These are phyloP conservation scores for Pristionchus japonicus DNA, from an alignment of 2,888 invertebrate species.

Conservation along the genomic window DNA sequence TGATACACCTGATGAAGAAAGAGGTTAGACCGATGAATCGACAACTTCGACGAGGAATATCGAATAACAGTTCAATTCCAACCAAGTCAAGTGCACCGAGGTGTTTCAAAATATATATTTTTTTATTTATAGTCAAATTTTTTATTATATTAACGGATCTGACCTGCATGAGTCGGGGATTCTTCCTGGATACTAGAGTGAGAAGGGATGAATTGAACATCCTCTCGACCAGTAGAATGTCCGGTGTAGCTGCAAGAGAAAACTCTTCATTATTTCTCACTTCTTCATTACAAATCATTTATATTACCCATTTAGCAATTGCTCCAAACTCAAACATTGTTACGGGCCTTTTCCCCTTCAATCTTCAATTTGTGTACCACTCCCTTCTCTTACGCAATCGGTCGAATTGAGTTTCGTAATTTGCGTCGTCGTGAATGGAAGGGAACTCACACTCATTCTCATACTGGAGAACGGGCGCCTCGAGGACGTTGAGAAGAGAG, in stretches of 20 bases:
- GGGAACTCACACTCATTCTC: conserved; percentile 52
- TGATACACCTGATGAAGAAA: conserved; percentile 89
- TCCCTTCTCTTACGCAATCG: not conserved
- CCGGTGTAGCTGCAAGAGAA: conserved; percentile 9
- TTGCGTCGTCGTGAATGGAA: not conserved
- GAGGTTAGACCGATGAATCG: no score
- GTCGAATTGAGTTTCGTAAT: not conserved
- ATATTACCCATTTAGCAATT: not conserved
- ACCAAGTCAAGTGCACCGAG: no score
- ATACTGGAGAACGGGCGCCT: conserved; percentile 50
- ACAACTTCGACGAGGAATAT: no score
- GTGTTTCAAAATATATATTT: no score
- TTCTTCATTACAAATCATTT: not conserved
- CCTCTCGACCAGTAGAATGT: conserved; percentile 84
- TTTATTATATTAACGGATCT: no score
- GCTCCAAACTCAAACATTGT: not conserved
- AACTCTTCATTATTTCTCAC: not conserved
- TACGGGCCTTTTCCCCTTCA: not conserved
- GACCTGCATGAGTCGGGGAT: conserved; percentile 46
- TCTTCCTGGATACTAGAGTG: conserved; percentile 88
- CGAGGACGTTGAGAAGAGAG: conserved; percentile 82
- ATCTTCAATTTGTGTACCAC: not conserved
- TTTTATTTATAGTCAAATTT: no score
- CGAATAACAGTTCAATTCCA: no score
- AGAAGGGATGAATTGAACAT: conserved; percentile 96